phyloP scores from a whole-genome alignment of 2,113 vertebrate species.

The Tinamus guttatus region DNA sequence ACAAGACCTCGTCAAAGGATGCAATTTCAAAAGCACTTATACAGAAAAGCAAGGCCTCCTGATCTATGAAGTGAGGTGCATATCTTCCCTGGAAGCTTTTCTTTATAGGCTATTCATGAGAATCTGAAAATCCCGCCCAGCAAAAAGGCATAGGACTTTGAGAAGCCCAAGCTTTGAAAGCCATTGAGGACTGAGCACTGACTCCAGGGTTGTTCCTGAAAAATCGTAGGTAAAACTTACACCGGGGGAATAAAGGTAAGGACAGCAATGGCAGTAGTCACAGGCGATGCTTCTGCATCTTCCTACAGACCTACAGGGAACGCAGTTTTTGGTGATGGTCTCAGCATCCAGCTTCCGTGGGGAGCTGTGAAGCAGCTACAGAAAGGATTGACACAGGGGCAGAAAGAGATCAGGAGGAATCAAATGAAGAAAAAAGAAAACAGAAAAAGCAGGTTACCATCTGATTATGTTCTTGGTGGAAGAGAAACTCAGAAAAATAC shows the following conservation, averaged over 20 bases:
- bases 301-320: slow-evolving; percentile 24
- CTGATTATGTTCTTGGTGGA: background rate
- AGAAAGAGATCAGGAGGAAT: slow-evolving; percentile 12
- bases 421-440: slow-evolving; percentile 2
- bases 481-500: background rate
- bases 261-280: slow-evolving; percentile 19
- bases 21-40: slow-evolving; percentile 59
- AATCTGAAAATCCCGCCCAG: slow-evolving; percentile 53
- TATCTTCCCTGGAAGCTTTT: background rate
- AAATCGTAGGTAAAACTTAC: slow-evolving; percentile 51
- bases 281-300: slow-evolving; percentile 40
- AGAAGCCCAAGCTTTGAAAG: slow-evolving; percentile 50
- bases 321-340: slow-evolving; percentile 34
- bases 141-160: slow-evolving; percentile 48
- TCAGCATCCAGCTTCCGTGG: slow-evolving; percentile 33
- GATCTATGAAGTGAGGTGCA: slow-evolving; percentile 36
- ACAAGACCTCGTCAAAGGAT: slow-evolving; percentile 43
- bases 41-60: slow-evolving; percentile 44
- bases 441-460: background rate
- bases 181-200: slow-evolving; percentile 37
- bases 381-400: background rate
- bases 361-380: background rate
- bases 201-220: slow-evolving; percentile 41
- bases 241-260: slow-evolving; percentile 26
- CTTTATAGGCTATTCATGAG: slow-evolving; percentile 36